Evolutionary conservation across 37 sponge, comb jelly and placozoan species (phyloP).

Genomic region (Crambe crambe): DNA sequence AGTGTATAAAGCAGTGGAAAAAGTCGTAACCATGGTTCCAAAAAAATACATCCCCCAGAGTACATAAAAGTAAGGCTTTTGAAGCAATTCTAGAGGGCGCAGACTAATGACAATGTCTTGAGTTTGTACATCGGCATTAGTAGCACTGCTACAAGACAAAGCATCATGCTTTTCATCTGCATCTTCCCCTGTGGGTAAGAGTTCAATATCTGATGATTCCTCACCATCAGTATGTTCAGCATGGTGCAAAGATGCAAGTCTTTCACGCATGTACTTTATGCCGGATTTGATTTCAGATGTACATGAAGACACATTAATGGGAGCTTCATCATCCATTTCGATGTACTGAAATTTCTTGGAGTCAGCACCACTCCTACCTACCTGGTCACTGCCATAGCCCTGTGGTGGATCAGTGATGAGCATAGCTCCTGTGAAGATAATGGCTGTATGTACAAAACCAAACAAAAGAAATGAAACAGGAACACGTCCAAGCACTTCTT

Average conservation of each 20-base stretch:
- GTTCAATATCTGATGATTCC: too few relatives aligned
- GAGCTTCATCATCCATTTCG: background rate
- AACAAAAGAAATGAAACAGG: constrained; percentile 71
- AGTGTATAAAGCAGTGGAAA: constrained; percentile 56
- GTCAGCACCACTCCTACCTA: background rate
- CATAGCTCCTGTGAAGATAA: constrained; percentile 63
- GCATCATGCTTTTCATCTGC: background rate
- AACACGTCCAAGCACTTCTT: constrained; percentile 56
- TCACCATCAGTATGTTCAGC: background rate
- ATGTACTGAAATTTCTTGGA: background rate
- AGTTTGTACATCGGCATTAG: background rate
- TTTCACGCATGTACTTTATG: background rate
- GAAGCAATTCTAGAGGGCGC: constrained; percentile 60
- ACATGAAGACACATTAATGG: background rate
- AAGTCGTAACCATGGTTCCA: constrained; percentile 42
- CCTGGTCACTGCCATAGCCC: background rate
- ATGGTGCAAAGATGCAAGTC: background rate
- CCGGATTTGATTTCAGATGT: background rate
- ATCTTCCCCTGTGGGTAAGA: background rate
- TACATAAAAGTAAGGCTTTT: constrained; percentile 64
- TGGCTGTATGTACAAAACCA: constrained; percentile 42
- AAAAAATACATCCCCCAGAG: constrained; percentile 70
- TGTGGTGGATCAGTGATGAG: constrained; percentile 64
- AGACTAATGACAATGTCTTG: constrained; percentile 8
- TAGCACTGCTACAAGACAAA: background rate